Base-by-base conservation (phyloP, 2,888 invertebrate genomes). In the Arge pagana region DNA sequence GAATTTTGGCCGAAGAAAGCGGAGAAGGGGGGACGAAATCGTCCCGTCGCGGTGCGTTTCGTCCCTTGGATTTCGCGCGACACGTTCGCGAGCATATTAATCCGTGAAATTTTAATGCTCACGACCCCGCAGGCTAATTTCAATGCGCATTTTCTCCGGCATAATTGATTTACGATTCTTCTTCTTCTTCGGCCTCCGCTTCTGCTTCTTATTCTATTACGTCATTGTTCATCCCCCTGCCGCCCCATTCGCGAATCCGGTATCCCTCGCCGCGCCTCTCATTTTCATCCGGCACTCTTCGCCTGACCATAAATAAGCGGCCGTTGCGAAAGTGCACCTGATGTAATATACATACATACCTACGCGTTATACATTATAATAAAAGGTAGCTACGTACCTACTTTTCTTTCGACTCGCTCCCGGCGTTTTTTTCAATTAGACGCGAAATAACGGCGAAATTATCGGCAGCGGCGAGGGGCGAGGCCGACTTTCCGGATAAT, bases 61-160 rank as follows among this genome's bases (percentile, higher is more conserved):
- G 18, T 21, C 33, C 13, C 7, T 15, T n/a, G 26, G 13, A 24
- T 10, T 15, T 23, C 31, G 45, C 18, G 35, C 35, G 33, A 35
- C 45, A 45, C 42, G 31, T 52, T 60, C 40, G 35, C 43, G 18
- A 56, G 62, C 57, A 68, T 71, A 70, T 72, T 72, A 71, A 71
- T 70, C 63, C 69, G 52, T 72, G 70, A 66, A 72, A 70, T 62
- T 72, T 74, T 72, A 68, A 73, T 70, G 68, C 61, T 55, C 56
- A 55, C 64, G 62, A 62, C 60, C 58, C 60, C 62, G 61, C 61
- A 54, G 57, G 50, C 67, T 68, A 71, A 70, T 73, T 71, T 69
- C 67, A 72, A 70, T 68, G 61, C 64, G 51, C 58, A 50, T 52
- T 53, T 15, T 48, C 10, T 26, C 26, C 40, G 57, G 60, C 62